These are phyloP conservation scores for Rhabdophis nuchalis DNA, from an alignment of 2,797 vertebrate species.

Conservation along the genomic window DNA sequence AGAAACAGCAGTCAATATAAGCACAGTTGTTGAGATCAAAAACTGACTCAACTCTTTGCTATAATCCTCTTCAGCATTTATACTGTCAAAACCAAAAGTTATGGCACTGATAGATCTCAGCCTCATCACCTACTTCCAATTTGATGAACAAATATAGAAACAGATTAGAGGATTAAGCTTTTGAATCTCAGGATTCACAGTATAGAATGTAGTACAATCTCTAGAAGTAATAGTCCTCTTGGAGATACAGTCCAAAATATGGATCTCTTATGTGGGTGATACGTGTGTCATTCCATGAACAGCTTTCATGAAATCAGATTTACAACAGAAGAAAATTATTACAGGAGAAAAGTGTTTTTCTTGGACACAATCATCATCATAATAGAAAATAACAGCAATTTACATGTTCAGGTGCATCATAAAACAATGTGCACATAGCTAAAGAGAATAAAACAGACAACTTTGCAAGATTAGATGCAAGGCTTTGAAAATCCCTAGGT, in stretches of 20 bases:
- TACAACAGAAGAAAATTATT: not conserved
- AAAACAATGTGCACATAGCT: not conserved
- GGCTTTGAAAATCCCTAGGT: not conserved
- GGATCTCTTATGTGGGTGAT: not conserved
- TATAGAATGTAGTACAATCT: not conserved
- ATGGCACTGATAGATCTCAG: not conserved
- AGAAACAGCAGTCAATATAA: not conserved
- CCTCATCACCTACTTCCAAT: not conserved
- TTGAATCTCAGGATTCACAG: not conserved
- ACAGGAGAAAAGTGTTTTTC: not conserved
- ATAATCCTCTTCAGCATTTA: not conserved
- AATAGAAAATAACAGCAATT: not conserved
- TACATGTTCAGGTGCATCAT: not conserved
- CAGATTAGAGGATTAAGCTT: not conserved
- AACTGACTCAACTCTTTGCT: not conserved
- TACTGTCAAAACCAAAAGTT: not conserved
- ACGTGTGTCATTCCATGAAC: not conserved
- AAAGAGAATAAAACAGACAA: not conserved
- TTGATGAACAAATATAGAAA: not conserved
- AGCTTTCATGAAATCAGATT: not conserved
- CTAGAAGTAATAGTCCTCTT: not conserved
- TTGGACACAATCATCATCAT: not conserved
- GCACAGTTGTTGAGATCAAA: not conserved
- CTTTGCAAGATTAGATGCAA: not conserved
- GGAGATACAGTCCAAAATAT: not conserved